Evolutionary conservation across 2,113 vertebrate genomes (phyloP), one percentile per base, ranked within the genome.

Genomic region (Scomber japonicus): DNA sequence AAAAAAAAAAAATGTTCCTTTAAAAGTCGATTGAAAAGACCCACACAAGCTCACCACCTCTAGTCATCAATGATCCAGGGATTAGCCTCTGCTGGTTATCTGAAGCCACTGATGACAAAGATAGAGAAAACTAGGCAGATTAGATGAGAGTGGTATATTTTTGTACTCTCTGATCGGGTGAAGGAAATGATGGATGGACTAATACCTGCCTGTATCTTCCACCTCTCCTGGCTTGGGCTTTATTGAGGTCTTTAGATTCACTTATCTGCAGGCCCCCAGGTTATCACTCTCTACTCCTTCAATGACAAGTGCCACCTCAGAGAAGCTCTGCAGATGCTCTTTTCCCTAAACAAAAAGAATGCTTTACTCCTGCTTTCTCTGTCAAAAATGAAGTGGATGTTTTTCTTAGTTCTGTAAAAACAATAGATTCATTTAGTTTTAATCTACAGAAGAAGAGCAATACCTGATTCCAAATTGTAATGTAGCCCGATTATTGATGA

Each of bases 171-270:
- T 88, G 91, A 87, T 80, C 67, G 54, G 90, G 91, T 92, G 86
- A 84, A 87, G 88, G 84, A 91, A 71, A 73, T 95, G 91, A 92
- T 90, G 84, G 82, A 85, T 92, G 88, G 92, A 64, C 68, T 90
- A 91, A 94, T 87, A 94, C 89, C 80, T 85, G 75, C 64, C 87
- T 61, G 69, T 66, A 79, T 73, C 89, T 68, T 88, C 81, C 84
- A 80, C 73, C 88, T 81, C 83, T 89, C 72, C 78, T 30, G 62
- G 44, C 86, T 83, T 17, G 3, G 64, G 78, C 82, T 88, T 90
- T 91, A 87, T 87, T 91, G 90, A 91, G 89, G 89, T 90, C 90
- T 92, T 91, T 88, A 90, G 91, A 92, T 93, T 93, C 90, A 92
- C 92, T 93, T 93, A 92, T 91, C 88, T 86, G 62, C 76, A 68